Base-by-base conservation (phyloP, 2,797 vertebrate species). In the Melanogrammus aeglefinus region DNA sequence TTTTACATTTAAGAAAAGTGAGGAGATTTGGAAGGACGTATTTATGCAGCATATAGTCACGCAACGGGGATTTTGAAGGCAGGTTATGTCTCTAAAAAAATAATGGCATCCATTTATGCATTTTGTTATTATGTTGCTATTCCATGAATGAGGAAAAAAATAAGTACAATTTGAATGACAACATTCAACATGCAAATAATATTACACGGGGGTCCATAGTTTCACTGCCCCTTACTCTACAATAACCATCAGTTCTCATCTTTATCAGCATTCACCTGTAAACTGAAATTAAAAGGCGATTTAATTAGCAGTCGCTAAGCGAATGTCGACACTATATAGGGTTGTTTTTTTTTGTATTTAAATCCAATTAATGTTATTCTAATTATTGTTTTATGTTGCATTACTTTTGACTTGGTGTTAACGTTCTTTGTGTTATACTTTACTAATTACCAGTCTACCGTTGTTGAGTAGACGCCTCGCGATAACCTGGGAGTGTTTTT, bases 331-430 rank as follows among this genome's bases (percentile, higher is more conserved):
- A n/a, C 51, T n/a, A 21, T 63, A 63, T 63, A 57, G 44, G 44
- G n/a, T n/a, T 35, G 81, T 70, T 86, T 86, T 74, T 86, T 74
- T 57, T 84, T 85, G 31, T 29, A 88, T 88, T 88, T 89, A 88
- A 90, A 76, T 80, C 77, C 21, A 80, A 79, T 84, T 85, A 79
- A 79, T 80, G 78, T 76, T 81, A 75, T 84, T 76, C 27, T 33
- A 29, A 71, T 71, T 16, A 63, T 70, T 21, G 47, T 85, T 90
- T 79, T 77, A 75, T 84, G 39, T 88, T 79, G 57, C 81, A 38
- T 33, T 82, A 9, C 76, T 86, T 85, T 85, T 83, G 12, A 71
- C 73, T 85, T 86, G 81, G 85, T 75, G 80, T 87, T 78, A 79
- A 81, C 77, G 76, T 86, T 77, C 85, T 85, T 86, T 84, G 16